Conservation (phyloP, 2,888 invertebrate genomes). For the Pseudococcus viburni region DNA sequence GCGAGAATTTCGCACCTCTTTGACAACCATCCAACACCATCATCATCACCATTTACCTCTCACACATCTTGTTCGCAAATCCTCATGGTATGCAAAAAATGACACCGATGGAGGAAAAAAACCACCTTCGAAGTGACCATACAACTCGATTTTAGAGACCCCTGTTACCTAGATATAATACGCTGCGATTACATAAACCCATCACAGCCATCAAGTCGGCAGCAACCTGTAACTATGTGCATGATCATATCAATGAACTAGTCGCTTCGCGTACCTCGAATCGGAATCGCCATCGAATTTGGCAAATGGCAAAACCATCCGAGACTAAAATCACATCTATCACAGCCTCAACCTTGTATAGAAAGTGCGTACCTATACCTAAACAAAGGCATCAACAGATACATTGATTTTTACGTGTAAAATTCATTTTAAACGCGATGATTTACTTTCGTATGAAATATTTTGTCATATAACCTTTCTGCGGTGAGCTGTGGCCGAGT, state of each 20-base stretch:
- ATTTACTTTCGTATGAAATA: conserved; percentile 57
- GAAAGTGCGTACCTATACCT: conserved; percentile 18
- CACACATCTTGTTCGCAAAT: not conserved
- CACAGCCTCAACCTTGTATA: conserved; percentile 45
- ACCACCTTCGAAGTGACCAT: not conserved
- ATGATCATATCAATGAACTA: not conserved
- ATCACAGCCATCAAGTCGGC: not conserved
- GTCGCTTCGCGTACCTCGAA: not conserved
- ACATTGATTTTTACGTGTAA: not conserved
- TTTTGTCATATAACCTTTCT: conserved; percentile 44
- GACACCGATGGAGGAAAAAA: not conserved
- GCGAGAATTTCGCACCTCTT: not conserved
- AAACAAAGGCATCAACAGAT: not conserved
- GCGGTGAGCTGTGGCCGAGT: not conserved
- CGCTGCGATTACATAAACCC: conserved; percentile 12
- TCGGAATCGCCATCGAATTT: not conserved
- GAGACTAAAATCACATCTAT: conserved; percentile 42
- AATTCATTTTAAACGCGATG: conserved; percentile 16
- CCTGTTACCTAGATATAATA: conserved; percentile 31
- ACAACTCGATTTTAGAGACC: not conserved
- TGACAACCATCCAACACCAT: not conserved
- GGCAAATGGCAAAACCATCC: not conserved
- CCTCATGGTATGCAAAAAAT: not conserved
- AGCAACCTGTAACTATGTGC: not conserved
- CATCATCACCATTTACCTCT: not conserved